A percentile compares a stretch with the other conserved stretches of the same genome.
These are phyloP conservation scores for Pachymerium ferrugineum DNA, from an alignment of 2,888 invertebrate species.

Conservation along the genomic window DNA sequence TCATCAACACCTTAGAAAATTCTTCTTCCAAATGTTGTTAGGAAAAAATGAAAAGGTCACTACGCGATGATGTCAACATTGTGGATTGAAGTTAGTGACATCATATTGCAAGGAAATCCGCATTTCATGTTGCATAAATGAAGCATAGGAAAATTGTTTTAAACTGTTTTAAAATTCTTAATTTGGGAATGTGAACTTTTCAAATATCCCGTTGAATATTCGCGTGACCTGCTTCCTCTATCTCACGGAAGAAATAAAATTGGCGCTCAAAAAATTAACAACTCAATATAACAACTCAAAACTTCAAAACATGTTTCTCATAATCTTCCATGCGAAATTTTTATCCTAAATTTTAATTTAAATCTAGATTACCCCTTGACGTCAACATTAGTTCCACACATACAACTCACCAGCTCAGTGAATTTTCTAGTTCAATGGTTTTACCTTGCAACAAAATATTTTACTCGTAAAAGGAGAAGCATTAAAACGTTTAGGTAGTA, in stretches of 20 bases:
- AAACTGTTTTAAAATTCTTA: neutral
- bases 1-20: neutral
- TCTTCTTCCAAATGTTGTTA: neutral
- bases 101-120: too few relatives aligned
- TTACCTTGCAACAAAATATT: neutral
- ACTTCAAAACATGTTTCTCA: neutral
- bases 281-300: neutral
- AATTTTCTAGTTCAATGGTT: neutral
- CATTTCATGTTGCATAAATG: neutral
- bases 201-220: neutral
- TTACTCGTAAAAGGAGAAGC: too few relatives aligned
- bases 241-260: constrained; percentile 21
- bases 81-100: neutral
- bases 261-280: too few relatives aligned
- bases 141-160: neutral
- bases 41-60: neutral
- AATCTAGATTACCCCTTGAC: neutral
- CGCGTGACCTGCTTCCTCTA: constrained; percentile 23
- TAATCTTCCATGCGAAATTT: neutral
- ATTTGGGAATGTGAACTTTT: constrained; percentile 6
- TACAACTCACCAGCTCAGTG: neutral
- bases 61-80: neutral
- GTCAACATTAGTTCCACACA: neutral
- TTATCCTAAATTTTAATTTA: neutral
- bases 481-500: neutral